Base-by-base conservation (phyloP, 2,113 vertebrate genomes). In the Narcine bancroftii region DNA sequence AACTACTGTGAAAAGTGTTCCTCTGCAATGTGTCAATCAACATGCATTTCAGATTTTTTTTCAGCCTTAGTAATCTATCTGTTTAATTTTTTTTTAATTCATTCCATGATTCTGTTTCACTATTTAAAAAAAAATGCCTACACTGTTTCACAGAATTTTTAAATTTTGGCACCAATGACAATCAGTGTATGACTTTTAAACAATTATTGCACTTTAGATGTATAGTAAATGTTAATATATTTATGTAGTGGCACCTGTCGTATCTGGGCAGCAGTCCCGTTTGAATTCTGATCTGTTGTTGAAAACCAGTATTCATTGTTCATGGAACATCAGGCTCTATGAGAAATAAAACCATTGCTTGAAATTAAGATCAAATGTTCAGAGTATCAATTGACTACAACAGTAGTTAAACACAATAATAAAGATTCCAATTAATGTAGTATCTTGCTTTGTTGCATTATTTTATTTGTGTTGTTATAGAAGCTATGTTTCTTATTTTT, bases 171-270 rank as follows among this genome's bases (percentile, higher is more conserved):
- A 91, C 65, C 89, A 69, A 65, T 42, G 89, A 91, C 89, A 91
- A 91, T 91, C 89, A 91, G 89, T 91, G 89, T 91, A 91, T 69
- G 65, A 91, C 89, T 91, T 91, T 91, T 91, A 91, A 91, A 91
- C 63, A 47, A 39, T 91, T 69, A 69, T 91, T 91, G 89, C 89
- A 91, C 89, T 91, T 91, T 91, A 91, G 89, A 91, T 91, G 89
- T 91, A 91, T 91, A 91, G 65, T 91, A 91, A 91, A 91, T 91
- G 65, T 91, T 91, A 91, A 91, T 89, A 71, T 91, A 91, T 91
- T 91, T 91, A 91, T 69, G 63, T 91, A 69, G 89, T 91, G 65
- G 65, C 89, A 42, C 15, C 89, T 56, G 39, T 45, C 24, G 42
- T 69, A 91, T 91, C 89, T 91, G 89, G 65, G 89, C 65, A 91